A percentile compares a stretch with the other conserved stretches of the same genome.
phyloP scores from a whole-genome alignment of 2,888 invertebrate genomes.

The Metopia argyrocephala region DNA sequence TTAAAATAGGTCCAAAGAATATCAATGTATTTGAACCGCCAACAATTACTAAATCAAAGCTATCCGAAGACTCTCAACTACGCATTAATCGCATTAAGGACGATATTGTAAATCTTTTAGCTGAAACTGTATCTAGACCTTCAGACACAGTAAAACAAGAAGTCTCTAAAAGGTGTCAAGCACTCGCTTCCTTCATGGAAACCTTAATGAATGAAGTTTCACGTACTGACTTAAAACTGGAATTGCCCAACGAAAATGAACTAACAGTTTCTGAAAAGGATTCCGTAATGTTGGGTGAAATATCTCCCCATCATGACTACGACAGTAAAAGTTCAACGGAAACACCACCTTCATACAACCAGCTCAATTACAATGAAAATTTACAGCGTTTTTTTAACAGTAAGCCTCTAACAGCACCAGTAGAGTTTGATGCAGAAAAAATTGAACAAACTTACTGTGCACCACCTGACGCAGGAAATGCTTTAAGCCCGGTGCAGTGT shows the following conservation, averaged over 20 bases:
- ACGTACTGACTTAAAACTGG: constrained; percentile 81
- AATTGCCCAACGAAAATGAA: constrained; percentile 82
- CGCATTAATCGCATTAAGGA: constrained; percentile 82
- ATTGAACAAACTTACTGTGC: constrained; percentile 78
- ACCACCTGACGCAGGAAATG: constrained; percentile 69
- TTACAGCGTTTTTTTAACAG: constrained; percentile 85
- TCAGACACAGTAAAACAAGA: constrained; percentile 83
- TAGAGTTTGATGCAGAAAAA: constrained; percentile 79
- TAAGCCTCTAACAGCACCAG: constrained; percentile 82
- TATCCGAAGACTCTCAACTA: constrained; percentile 82
- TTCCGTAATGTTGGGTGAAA: constrained; percentile 90
- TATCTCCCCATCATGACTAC: constrained; percentile 90
- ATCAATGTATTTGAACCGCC: constrained; percentile 85
- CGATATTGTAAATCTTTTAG: constrained; percentile 84
- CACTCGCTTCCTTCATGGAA: constrained; percentile 87
- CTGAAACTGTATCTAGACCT: constrained; percentile 81
- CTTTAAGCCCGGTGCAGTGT: constrained; percentile 74
- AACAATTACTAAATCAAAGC: constrained; percentile 73
- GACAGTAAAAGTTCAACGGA: constrained; percentile 89
- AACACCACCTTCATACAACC: constrained; percentile 90
- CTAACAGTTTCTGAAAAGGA: constrained; percentile 82
- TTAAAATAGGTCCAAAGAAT: constrained; percentile 83
- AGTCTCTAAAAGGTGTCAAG: constrained; percentile 85
- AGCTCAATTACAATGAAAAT: constrained; percentile 91
- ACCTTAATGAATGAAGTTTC: constrained; percentile 84